Evolutionary conservation across 2,113 vertebrate species (phyloP), one percentile per base, ranked within the genome.

Genomic region (Tringa solitaria): DNA sequence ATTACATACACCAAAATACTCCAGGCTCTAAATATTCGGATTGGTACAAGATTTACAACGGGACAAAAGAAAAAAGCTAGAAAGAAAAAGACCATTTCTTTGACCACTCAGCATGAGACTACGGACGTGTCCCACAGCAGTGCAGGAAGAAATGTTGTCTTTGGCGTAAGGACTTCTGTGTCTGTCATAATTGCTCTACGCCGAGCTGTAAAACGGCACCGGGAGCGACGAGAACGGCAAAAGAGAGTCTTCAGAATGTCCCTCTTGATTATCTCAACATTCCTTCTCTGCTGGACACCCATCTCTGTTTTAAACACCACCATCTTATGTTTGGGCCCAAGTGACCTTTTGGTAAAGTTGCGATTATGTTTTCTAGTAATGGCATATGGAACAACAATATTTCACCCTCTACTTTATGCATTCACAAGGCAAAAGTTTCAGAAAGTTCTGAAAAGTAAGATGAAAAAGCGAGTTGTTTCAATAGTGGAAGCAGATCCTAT

Each of bases 391-490:
- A 99, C 99, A 85, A 99, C 99, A 72, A 99, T 99, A 97, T 99
- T 99, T 96, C 99, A 99, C 90, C 99, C 99, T 68, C 97, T 99
- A 91, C 98, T 99, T 87, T 99, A 99, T 43, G 99, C 99, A 96
- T 99, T 99, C 97, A 99, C 99, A 0, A 98, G 99, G 97, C 99
- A 99, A 97, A 99, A 99, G 98, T 99, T 99, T 96, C 99, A 99
- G 98, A 99, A 99, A 94, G 99, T 99, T 77, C 98, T 99, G 90
- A 99, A 99, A 98, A 99, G 99, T 97, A 99, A 99, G 98, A 99
- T 99, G 99, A 99, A 99, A 98, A 99, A 99, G 92, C 95, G 99
- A 89, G 99, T 99, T 56, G 99, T 99, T 97, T 99, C 99, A 18
- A 99, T 99, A 96, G 99, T 99, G 78, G 99, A 99, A 98, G 99